Evolutionary conservation across 2,113 vertebrate genomes (phyloP).

Genomic region (Gymnogyps californianus): DNA sequence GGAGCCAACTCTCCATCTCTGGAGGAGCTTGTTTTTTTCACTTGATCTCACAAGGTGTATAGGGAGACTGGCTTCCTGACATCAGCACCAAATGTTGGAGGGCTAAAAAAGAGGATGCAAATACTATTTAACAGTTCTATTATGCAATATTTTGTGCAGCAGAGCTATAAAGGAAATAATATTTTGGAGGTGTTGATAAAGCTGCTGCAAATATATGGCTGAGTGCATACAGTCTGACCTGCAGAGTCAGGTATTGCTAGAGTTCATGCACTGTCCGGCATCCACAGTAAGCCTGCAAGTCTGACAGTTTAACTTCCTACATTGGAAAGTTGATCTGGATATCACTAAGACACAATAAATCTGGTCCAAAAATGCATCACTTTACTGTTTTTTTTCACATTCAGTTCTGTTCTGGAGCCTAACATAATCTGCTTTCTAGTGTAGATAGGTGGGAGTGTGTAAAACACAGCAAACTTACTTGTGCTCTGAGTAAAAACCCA

Average conservation of each 20-base stretch:
- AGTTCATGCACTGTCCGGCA: background rate
- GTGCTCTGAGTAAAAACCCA: background rate
- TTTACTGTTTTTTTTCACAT: background rate
- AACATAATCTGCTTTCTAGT: background rate
- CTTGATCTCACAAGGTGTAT: background rate
- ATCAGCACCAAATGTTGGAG: background rate
- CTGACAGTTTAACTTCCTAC: background rate
- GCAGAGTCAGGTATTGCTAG: background rate
- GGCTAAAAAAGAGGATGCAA: background rate
- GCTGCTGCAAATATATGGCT: background rate
- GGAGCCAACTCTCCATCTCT: background rate
- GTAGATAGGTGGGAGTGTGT: background rate
- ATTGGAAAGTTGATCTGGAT: background rate
- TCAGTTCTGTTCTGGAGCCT: background rate
- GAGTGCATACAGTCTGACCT: background rate
- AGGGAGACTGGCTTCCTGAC: background rate
- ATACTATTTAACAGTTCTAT: background rate
- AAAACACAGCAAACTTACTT: background rate
- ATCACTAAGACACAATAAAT: background rate
- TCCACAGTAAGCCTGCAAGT: background rate
- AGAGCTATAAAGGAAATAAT: background rate
- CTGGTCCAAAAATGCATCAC: background rate
- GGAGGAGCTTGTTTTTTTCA: background rate
- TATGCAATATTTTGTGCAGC: background rate
- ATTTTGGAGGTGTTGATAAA: background rate